A percentile compares a stretch with the other conserved stretches of the same genome.
Conservation (phyloP, 1,140 invertebrate genomes). For the Diuraphis noxia region DNA sequence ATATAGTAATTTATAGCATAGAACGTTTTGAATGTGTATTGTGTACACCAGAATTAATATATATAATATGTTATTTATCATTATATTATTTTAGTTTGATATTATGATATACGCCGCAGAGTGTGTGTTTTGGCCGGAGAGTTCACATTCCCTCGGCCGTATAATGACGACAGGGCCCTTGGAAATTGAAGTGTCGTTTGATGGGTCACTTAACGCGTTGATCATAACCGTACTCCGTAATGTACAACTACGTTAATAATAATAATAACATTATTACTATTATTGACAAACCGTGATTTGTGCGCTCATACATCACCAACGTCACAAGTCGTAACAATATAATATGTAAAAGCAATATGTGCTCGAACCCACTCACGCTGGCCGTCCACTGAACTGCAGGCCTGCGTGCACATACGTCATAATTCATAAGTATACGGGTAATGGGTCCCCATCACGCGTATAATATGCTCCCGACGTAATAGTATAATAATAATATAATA, state of each 20-base stretch:
- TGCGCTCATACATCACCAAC: not conserved
- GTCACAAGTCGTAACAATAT: not conserved
- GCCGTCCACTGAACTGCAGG: not conserved
- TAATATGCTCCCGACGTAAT: not conserved
- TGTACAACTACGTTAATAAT: not conserved
- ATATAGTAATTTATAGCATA: not conserved
- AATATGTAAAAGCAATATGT: not conserved
- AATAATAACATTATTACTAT: not conserved
- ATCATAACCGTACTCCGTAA: not conserved
- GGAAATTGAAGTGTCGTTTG: slow-evolving; percentile 15
- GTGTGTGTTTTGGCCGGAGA: not conserved
- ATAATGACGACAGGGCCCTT: not conserved
- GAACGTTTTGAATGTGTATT: not conserved
- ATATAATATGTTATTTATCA: too few species aligned
- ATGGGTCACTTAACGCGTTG: slow-evolving; percentile 11
- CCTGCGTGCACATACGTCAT: not conserved
- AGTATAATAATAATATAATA: not conserved
- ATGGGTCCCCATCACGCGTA: not conserved
- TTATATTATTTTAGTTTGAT: not conserved
- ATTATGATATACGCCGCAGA: not conserved
- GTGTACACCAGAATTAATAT: not conserved
- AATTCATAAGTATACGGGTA: not conserved
- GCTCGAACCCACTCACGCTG: not conserved
- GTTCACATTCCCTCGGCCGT: not conserved
- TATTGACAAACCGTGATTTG: slow-evolving; percentile 15